Conservation (phyloP, 53 echinoderm and acorn worm genomes). For the Antedon mediterranea region DNA sequence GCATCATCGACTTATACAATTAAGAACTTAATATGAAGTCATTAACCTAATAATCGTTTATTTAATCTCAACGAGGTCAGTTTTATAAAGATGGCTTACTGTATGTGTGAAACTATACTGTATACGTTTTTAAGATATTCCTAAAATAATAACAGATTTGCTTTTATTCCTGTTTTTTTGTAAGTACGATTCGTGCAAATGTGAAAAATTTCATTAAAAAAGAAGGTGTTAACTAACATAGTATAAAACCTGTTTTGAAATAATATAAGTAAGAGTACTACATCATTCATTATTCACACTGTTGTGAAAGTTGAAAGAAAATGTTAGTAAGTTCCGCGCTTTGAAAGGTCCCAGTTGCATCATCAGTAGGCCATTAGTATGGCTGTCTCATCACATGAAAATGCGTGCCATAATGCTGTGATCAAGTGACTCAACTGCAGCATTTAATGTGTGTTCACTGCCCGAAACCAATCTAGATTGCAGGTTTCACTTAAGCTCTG, state of each 20-base stretch:
- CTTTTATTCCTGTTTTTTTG: neutral
- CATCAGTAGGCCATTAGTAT: neutral
- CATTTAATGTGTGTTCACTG: neutral
- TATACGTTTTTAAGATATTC: too few species aligned
- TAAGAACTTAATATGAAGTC: too few species aligned
- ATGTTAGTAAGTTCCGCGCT: neutral
- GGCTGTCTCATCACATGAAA: neutral
- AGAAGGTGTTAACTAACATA: neutral
- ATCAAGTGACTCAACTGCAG: neutral
- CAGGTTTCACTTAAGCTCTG: too few species aligned
- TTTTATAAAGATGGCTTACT: too few species aligned
- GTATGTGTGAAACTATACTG: too few species aligned
- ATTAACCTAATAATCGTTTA: too few species aligned
- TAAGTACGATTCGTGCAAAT: neutral
- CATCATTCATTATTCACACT: neutral
- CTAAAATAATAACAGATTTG: too few species aligned
- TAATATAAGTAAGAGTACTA: neutral
- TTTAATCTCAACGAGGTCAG: too few species aligned
- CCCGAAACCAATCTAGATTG: too few species aligned
- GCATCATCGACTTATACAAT: too few species aligned
- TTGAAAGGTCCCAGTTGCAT: neutral
- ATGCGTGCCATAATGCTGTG: neutral
- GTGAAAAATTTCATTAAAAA: neutral
- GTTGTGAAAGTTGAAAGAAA: neutral
- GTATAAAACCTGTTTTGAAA: neutral